Percentiles rank a stretch among this genome's conserved stretches.
Evolutionary conservation across 2,888 invertebrate species (phyloP).

Genomic region (Coelinius sp.): DNA sequence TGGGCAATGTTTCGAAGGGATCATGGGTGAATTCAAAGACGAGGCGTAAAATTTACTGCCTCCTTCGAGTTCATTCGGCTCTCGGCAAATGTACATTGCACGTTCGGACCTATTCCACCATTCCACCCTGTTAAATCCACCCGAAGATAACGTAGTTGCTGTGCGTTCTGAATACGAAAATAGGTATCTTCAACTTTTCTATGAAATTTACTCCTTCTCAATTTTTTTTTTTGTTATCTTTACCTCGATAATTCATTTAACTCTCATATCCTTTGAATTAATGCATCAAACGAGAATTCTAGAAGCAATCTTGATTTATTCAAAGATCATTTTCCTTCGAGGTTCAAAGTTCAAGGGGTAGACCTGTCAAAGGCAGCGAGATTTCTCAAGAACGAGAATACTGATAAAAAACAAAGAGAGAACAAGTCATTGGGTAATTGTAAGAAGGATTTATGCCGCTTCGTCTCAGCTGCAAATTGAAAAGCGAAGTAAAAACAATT

Average conservation of each 20-base stretch:
- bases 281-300: neutral
- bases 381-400: neutral
- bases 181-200: too few species aligned
- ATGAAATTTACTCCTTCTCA: too few species aligned
- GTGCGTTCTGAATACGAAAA: constrained; percentile 34
- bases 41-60: constrained; percentile 19
- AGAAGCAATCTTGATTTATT: neutral
- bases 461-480: constrained; percentile 50
- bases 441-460: constrained; percentile 35
- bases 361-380: neutral
- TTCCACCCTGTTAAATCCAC: constrained; percentile 2
- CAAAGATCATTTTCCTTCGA: neutral
- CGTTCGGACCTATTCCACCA: constrained; percentile 18
- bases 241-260: too few species aligned
- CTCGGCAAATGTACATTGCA: constrained; percentile 26
- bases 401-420: neutral
- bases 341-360: neutral
- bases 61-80: constrained; percentile 28
- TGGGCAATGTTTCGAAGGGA: neutral
- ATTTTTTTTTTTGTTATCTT: too few species aligned
- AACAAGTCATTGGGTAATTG: constrained; percentile 26
- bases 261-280: too few species aligned
- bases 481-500: constrained; percentile 44
- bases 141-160: constrained; percentile 10
- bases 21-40: constrained; percentile 1